A percentile compares a stretch with the other conserved stretches of the same genome.
These are phyloP conservation scores for Conchocele bisecta DNA, from an alignment of 2,888 invertebrate species.

Conservation along the genomic window DNA sequence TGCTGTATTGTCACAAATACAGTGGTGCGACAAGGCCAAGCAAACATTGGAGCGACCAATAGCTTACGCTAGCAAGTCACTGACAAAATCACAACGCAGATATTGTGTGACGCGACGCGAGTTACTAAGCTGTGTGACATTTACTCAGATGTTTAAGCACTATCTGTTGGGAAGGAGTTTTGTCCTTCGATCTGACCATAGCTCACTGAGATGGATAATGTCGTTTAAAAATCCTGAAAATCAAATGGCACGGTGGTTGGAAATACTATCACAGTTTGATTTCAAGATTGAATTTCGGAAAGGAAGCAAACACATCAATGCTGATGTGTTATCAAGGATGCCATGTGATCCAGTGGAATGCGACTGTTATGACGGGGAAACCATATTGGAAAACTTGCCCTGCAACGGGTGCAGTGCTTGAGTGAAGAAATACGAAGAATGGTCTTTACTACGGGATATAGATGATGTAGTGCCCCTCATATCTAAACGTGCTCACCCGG, in stretches of 20 bases:
- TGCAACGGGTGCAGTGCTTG: slow-evolving; percentile 40
- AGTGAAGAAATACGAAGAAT: slow-evolving; percentile 27
- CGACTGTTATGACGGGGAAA: slow-evolving; percentile 31
- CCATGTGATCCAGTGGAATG: slow-evolving; percentile 40
- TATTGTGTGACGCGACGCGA: slow-evolving; percentile 43
- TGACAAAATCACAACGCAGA: slow-evolving; percentile 18
- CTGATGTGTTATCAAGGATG: slow-evolving; percentile 33
- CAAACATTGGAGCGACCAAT: background rate
- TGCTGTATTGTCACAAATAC: slow-evolving; percentile 40
- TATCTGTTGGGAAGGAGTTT: slow-evolving; percentile 24
- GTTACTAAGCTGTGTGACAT: slow-evolving; percentile 31
- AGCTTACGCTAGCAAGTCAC: slow-evolving; percentile 24
- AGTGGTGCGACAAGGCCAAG: slow-evolving; percentile 20
- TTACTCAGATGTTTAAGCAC: slow-evolving; percentile 19
- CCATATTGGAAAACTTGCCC: slow-evolving; percentile 27
- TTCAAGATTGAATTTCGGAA: slow-evolving; percentile 39
- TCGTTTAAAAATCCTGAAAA: slow-evolving; percentile 12
- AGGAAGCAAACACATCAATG: slow-evolving; percentile 35
- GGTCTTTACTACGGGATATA: slow-evolving; percentile 26
- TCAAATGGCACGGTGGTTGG: slow-evolving; percentile 27
- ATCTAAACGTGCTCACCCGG: background rate
- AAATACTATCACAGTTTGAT: slow-evolving; percentile 21
- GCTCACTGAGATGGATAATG: slow-evolving; percentile 29
- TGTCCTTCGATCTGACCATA: slow-evolving; percentile 24
- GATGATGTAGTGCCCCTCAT: slow-evolving; percentile 20